Conservation (phyloP, 2,888 invertebrate genomes). For the Homarus gammarus region DNA sequence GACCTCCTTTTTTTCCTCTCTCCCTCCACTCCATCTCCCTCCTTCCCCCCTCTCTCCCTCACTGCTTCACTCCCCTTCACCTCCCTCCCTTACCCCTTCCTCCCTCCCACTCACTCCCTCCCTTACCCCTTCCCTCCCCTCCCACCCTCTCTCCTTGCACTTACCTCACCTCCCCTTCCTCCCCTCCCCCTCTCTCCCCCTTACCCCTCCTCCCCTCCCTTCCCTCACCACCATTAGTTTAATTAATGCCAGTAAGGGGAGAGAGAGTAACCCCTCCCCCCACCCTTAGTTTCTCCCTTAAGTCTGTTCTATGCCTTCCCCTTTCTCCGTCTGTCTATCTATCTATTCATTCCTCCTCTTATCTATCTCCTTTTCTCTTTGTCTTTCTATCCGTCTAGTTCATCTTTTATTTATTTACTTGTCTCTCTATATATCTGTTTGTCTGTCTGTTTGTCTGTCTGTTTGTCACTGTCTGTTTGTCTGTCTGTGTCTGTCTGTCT, state of each 20-base stretch:
- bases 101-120: too few relatives aligned
- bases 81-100: not conserved
- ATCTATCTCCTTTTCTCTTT: too few relatives aligned
- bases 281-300: not conserved
- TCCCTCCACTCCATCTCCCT: not conserved
- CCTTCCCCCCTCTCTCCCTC: not conserved
- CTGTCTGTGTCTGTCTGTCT: not conserved
- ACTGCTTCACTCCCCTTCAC: not conserved
- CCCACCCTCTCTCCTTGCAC: not conserved
- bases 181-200: not conserved
- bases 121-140: not conserved
- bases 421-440: too few relatives aligned
- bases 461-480: too few relatives aligned
- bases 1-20: not conserved
- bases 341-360: not conserved
- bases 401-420: not conserved
- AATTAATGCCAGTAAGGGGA: too few relatives aligned
- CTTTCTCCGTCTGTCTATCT: not conserved
- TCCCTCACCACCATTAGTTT: not conserved
- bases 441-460: too few relatives aligned
- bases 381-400: too few relatives aligned
- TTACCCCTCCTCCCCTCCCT: not conserved
- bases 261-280: not conserved
- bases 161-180: not conserved
- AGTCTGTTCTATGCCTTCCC: not conserved